phyloP scores from a whole-genome alignment of 35 echinoderm and acorn worm species.

The Apostichopus californicus region DNA sequence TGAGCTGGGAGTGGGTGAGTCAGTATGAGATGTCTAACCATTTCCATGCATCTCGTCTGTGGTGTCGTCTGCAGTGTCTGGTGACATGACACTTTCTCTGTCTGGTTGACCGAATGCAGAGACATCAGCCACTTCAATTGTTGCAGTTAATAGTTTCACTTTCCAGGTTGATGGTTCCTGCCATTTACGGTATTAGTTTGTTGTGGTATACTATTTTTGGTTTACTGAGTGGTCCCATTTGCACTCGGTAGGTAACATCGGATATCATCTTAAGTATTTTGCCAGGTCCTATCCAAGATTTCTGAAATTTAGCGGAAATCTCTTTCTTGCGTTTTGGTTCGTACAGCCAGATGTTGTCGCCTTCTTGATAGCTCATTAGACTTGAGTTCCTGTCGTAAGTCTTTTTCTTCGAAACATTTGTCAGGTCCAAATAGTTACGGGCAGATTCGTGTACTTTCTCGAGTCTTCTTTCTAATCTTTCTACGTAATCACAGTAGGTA shows the following conservation, averaged over 20 bases:
- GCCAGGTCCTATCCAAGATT: constrained; percentile 54
- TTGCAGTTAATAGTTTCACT: neutral
- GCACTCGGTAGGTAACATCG: constrained; percentile 55
- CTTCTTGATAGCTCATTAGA: neutral
- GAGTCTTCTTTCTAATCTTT: neutral
- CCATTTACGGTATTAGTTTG: constrained; percentile 49
- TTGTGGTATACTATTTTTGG: constrained; percentile 47
- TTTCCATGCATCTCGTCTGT: no score
- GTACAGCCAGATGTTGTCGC: constrained; percentile 56
- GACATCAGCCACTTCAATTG: neutral
- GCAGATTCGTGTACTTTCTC: constrained; percentile 18
- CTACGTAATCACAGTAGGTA: neutral
- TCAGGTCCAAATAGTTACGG: constrained; percentile 24
- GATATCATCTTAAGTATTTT: constrained; percentile 6
- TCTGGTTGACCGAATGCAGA: neutral
- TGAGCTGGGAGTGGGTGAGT: no score
- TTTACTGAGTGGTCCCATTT: constrained; percentile 28
- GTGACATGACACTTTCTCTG: no score
- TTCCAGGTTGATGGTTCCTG: constrained; percentile 34
- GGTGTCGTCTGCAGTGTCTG: no score
- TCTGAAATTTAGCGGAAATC: constrained; percentile 26
- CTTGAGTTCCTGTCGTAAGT: constrained; percentile 39
- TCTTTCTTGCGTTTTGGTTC: constrained; percentile 46
- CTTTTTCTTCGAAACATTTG: constrained; percentile 16
- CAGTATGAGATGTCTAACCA: no score